Evolutionary conservation across 37 sponge, comb jelly and placozoan species (phyloP), one percentile per base, ranked within the genome.

Genomic region (Bolinopsis microptera): DNA sequence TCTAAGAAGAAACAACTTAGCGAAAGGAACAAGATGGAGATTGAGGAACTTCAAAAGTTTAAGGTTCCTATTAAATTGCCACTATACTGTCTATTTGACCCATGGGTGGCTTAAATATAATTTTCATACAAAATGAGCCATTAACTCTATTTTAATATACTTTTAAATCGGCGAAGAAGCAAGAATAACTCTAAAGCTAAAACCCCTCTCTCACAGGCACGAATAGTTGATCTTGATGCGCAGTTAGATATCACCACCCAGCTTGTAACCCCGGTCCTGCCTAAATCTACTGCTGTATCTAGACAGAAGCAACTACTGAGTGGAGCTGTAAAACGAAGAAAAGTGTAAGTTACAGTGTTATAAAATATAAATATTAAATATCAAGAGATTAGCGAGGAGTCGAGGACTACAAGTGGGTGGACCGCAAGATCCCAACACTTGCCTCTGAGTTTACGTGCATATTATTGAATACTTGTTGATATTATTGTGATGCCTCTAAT

Each of bases 1-100:
- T 36, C 90, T 28, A 86, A 86, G 61, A 86, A 86, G 90, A 86
- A 86, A 38, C 48, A 86, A 40, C 9, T 24, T 9, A 36, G 38
- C 1, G 90, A 86, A 16, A 39, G 61, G 39, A 18, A 1, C 22
- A 86, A 86, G 22, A 39, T 41, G 61, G 90, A 86, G 0, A 39
- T 86, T 3, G 90, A 86, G 61, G 90, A 86, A 86, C 90, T 86
- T 24, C 90, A 86, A 40, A 86, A 86, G 26, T 86, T 86, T 38
- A 86, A 86, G 90, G 90, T 86, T 26, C 24, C 27, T n/a, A n/a
- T n/a, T n/a, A n/a, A n/a, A n/a, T n/a, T n/a, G n/a, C n/a, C n/a
- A n/a, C n/a, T n/a, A n/a, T n/a, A n/a, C n/a, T n/a, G n/a, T n/a
- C n/a, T n/a, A n/a, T n/a, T n/a, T n/a, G n/a, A n/a, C n/a, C n/a